phyloP scores from a whole-genome alignment of 1,140 invertebrate genomes.

The Pseudomyrmex flavicornis region DNA sequence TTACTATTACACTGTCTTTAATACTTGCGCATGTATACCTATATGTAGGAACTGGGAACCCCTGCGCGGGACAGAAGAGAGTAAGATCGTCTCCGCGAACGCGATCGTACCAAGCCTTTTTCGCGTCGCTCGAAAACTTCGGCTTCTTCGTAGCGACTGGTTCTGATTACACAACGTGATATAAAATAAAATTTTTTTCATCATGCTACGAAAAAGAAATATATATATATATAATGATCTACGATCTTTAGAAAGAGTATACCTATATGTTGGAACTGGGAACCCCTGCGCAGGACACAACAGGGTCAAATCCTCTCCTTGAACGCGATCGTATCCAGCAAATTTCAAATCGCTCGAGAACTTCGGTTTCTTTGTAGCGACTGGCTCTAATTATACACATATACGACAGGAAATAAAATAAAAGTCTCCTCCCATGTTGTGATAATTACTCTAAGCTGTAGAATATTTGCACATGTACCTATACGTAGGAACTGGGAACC shows the following conservation, averaged over 20 bases:
- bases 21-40: slow-evolving; percentile 82
- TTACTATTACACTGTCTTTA: background rate
- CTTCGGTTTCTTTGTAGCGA: slow-evolving; percentile 88
- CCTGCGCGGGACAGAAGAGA: slow-evolving; percentile 88
- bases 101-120: slow-evolving; percentile 80
- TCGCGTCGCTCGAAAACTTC: slow-evolving; percentile 86
- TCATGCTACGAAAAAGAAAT: slow-evolving; percentile 29
- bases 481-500: slow-evolving; percentile 88
- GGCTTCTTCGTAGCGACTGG: slow-evolving; percentile 88
- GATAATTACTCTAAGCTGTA: background rate
- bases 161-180: slow-evolving; percentile 81
- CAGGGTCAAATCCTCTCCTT: slow-evolving; percentile 76
- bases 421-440: background rate
- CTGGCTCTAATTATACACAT: slow-evolving; percentile 85
- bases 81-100: slow-evolving; percentile 77
- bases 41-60: slow-evolving; percentile 88
- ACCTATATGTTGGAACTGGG: slow-evolving; percentile 87
- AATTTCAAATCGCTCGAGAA: slow-evolving; percentile 86
- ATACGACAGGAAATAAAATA: background rate
- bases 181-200: background rate
- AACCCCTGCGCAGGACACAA: slow-evolving; percentile 89
- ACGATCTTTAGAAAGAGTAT: slow-evolving; percentile 65
- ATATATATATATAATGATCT: background rate
- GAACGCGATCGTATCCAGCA: slow-evolving; percentile 75
- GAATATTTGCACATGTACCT: slow-evolving; percentile 78